Base-by-base conservation (phyloP, 2,888 invertebrate genomes). In the Apodemia duryi region DNA sequence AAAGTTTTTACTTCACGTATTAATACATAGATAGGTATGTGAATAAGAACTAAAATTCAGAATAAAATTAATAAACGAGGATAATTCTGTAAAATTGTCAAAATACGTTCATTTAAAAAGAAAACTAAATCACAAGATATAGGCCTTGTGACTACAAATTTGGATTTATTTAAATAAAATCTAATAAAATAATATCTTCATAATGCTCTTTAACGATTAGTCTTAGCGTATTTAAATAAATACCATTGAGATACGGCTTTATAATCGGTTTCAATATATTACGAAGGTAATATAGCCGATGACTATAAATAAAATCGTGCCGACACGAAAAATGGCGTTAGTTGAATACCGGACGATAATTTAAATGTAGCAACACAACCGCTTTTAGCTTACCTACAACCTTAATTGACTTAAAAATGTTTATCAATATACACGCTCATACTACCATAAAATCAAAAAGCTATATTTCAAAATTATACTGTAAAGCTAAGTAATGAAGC, bases 401-500 rank as follows among this genome's bases (percentile, higher is more conserved):
- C 90, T 90, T 91, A 91, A 91, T 91, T 91, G 91, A 91, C 91
- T 91, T 91, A 91, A 91, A 91, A 91, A 91, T 90, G 89, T 88
- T 91, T 91, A 91, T 91, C 90, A 89, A 91, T 91, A 86, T 77
- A 75, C 73, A 64, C 62, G 65, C 63, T 67, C 60, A 65, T 70
- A 73, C 71, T 74, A 75, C 67, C 72, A 69, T 74, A 75, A 74
- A 73, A 78, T 73, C 78, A 76, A 72, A 46, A 60, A 35, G 6
- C 10, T 21, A 28, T 9, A 63, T 68, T 52, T 62, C 66, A 43
- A 84, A 78, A 78, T 65, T 78, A 68, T 75, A 79, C 82, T 76
- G 66, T 84, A 82, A 65, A 1, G 0, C 35, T 10, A 68, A 13
- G 67, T 2, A 3, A 77, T 75, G 76, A 69, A 77, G 72, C 78